Evolutionary conservation across 2,113 vertebrate species (phyloP), one percentile per base, ranked within the genome.

Genomic region (Manacus vitellinus): DNA sequence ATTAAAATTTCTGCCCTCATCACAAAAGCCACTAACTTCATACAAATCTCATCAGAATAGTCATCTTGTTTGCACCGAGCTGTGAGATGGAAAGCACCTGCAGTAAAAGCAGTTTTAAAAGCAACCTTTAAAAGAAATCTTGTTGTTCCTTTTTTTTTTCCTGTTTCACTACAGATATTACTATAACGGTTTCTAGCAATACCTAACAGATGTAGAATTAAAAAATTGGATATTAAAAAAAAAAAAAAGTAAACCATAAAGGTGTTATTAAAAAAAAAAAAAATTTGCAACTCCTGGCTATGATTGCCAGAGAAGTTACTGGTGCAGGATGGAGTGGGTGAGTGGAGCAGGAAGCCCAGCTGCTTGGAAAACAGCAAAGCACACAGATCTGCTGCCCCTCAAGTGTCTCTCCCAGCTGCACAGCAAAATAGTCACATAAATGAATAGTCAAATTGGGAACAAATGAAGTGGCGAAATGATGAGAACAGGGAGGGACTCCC

Each of bases 1-100:
- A 94, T 92, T 93, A 94, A 85, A 92, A 91, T 80, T 80, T 89
- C 66, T 91, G 33, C 54, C 91, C 74, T 76, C 55, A 81, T 79
- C 82, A 81, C 31, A 75, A 7, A 85, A 88, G 82, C 63, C 52
- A 25, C 75, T 75, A n/a, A 18, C 47, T 87, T 84, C 63, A 67
- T 25, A 84, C 3, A 43, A 56, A 78, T 92, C 61, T 83, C 58
- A 88, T 68, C 81, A 85, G 63, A 96, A 84, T 5, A 81, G 22
- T 62, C 62, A 74, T 59, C 67, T 37, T 72, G 35, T 54, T 85
- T 93, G 84, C 44, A 93, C 35, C 85, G 62, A 62, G 55, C 77
- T 95, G 92, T n/a, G 63, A 94, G 76, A 75, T 30, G 81, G 61
- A 92, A 91, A 88, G 43, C 41, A 77, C 35, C 88, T 61, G 43